Evolutionary conservation across 1,140 invertebrate genomes (phyloP).

Genomic region (Aphis gossypii): DNA sequence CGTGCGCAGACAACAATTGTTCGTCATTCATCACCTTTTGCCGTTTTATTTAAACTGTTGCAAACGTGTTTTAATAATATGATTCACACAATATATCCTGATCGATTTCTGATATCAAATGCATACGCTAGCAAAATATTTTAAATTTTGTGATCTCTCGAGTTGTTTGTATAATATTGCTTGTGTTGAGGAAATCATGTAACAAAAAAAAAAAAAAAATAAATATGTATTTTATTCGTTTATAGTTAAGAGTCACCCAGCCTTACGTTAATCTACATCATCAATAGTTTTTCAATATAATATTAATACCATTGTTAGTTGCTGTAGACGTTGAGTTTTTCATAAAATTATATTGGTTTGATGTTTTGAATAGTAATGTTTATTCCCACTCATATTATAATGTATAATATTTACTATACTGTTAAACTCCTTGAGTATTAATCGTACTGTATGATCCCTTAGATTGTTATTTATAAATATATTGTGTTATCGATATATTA

Average conservation of each 20-base stretch:
- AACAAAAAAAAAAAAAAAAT: background rate
- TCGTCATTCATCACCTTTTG: background rate
- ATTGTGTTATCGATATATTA: background rate
- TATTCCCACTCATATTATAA: background rate
- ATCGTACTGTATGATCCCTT: background rate
- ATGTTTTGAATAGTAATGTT: background rate
- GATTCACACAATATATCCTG: background rate
- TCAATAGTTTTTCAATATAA: background rate
- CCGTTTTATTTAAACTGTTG: background rate
- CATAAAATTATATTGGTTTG: background rate
- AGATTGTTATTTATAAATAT: background rate
- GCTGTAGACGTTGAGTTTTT: background rate
- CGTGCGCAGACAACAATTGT: background rate
- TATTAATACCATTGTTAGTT: background rate
- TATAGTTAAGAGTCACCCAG: background rate
- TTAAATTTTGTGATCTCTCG: background rate
- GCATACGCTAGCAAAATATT: background rate
- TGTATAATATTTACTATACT: too few relatives aligned
- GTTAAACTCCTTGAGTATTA: background rate
- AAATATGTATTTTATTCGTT: background rate
- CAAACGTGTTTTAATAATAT: background rate
- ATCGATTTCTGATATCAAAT: background rate
- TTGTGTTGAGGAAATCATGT: background rate
- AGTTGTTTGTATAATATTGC: background rate
- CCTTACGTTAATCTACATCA: background rate